phyloP scores from a whole-genome alignment of 2,797 vertebrate species.

The Sciurus carolinensis region DNA sequence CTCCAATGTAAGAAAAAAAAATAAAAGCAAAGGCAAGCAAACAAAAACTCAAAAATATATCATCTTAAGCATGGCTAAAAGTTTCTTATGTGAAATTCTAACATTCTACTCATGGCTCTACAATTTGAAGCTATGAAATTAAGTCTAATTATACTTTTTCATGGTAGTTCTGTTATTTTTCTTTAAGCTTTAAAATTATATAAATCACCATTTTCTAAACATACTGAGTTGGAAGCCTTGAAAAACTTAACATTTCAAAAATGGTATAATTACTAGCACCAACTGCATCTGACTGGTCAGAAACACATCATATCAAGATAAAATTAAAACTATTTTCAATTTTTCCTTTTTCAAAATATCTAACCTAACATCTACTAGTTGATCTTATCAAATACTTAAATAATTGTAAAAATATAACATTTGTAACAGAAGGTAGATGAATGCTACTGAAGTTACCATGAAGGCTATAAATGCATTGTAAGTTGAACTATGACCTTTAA shows the following conservation, averaged over 20 bases:
- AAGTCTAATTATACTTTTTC: slow-evolving; percentile 52
- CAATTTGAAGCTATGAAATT: slow-evolving; percentile 62
- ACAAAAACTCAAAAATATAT: slow-evolving; percentile 23
- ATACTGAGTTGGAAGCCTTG: slow-evolving; percentile 23
- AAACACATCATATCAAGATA: slow-evolving; percentile 36
- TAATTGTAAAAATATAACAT: slow-evolving; percentile 21
- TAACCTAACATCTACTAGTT: background rate
- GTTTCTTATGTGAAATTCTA: background rate
- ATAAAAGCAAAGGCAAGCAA: slow-evolving; percentile 47
- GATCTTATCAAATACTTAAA: slow-evolving; percentile 43
- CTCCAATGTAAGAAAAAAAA: background rate
- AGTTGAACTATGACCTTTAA: slow-evolving; percentile 8
- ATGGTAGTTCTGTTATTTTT: slow-evolving; percentile 51
- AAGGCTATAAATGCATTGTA: background rate
- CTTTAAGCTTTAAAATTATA: slow-evolving; percentile 56
- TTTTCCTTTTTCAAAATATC: slow-evolving; percentile 56
- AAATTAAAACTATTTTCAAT: slow-evolving; percentile 53
- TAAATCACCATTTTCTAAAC: slow-evolving; percentile 48
- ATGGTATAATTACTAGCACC: background rate
- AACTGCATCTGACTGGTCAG: slow-evolving; percentile 12
- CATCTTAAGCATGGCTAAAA: slow-evolving; percentile 6
- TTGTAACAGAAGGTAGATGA: background rate
- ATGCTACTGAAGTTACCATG: background rate
- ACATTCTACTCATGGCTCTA: background rate
- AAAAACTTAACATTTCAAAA: slow-evolving; percentile 60